phyloP scores from a whole-genome alignment of 2,888 invertebrate genomes.

The Nysson spinosus region DNA sequence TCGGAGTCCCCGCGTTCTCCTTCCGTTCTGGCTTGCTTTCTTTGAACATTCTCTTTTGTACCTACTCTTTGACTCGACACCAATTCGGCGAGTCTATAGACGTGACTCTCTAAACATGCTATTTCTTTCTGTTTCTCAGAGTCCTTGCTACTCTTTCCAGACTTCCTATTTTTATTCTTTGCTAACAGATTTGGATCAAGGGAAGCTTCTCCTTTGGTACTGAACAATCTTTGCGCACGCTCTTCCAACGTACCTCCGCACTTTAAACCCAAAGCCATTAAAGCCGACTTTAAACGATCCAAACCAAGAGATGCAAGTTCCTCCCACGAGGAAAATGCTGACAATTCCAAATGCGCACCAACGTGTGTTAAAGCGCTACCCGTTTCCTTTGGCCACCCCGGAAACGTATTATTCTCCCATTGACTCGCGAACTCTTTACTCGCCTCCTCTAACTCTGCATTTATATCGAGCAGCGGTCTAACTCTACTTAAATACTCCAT shows the following conservation, averaged over 20 bases:
- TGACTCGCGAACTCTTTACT: slow-evolving; percentile 89
- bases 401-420: slow-evolving; percentile 93
- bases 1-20: slow-evolving; percentile 96
- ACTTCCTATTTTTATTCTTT: slow-evolving; percentile 89
- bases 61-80: slow-evolving; percentile 91
- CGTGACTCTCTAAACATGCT: slow-evolving; percentile 91
- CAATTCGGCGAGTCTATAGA: slow-evolving; percentile 91
- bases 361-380: slow-evolving; percentile 95
- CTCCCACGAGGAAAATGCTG: slow-evolving; percentile 97
- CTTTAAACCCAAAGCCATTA: slow-evolving; percentile 97
- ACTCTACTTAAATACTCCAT: slow-evolving; percentile 89
- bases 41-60: slow-evolving; percentile 98
- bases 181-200: slow-evolving; percentile 94
- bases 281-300: slow-evolving; percentile 97
- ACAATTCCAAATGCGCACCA: slow-evolving; percentile 98
- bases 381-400: slow-evolving; percentile 98
- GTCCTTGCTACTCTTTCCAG: slow-evolving; percentile 81
- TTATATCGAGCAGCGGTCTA: slow-evolving; percentile 91
- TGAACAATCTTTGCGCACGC: slow-evolving; percentile 96
- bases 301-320: slow-evolving; percentile 97
- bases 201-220: slow-evolving; percentile 96
- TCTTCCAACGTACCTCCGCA: slow-evolving; percentile 99
- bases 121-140: slow-evolving; percentile 90
- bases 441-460: slow-evolving; percentile 87
- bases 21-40: slow-evolving; percentile 97